Evolutionary conservation across 2,888 invertebrate species (phyloP), one percentile per base, ranked within the genome.

Genomic region (Arge pagana): DNA sequence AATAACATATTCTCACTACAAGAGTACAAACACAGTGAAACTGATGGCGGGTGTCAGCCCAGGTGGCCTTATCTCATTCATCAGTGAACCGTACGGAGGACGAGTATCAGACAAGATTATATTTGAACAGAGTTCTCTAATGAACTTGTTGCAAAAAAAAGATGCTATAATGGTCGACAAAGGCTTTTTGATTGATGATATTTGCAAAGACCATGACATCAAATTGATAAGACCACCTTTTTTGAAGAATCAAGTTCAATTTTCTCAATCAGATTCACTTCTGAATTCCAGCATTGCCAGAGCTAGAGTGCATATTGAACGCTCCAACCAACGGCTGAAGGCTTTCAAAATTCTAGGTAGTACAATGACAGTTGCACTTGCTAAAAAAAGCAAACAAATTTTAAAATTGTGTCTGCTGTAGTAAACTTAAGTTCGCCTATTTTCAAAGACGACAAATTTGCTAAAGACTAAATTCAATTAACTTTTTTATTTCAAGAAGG

Each of bases 111-210:
- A 63, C 39, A 62, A 62, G 54, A 26, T 28, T 35, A 65, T 64
- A 33, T 59, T 62, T 39, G 45, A 56, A 28, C 48, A 58, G 19
- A 55, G 52, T 18, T 39, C 4, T 19, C 3, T 37, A 37, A 16
- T 37, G 21, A 30, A 39, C 3, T 18, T 53, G 16, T 33, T 53
- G 18, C 43, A 51, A 24, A 37, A 26, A 10, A 28, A 35, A 21
- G 57, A 61, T 53, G 59, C 60, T 8, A 41, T 68, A 4, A 65
- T 67, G 63, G 55, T 63, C 1, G 61, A 64, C 16, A 67, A 63
- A 49, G 65, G 61, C 4, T 43, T 43, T 11, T 7, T 13, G 16
- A 58, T 67, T 21, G 62, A 64, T 24, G 48, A 64, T 42, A 40
- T 61, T 23, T 65, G 63, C 41, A 28, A 24, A 7, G 23, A 54